Base-by-base conservation (phyloP, 2,113 vertebrate genomes). In the Struthio camelus region DNA sequence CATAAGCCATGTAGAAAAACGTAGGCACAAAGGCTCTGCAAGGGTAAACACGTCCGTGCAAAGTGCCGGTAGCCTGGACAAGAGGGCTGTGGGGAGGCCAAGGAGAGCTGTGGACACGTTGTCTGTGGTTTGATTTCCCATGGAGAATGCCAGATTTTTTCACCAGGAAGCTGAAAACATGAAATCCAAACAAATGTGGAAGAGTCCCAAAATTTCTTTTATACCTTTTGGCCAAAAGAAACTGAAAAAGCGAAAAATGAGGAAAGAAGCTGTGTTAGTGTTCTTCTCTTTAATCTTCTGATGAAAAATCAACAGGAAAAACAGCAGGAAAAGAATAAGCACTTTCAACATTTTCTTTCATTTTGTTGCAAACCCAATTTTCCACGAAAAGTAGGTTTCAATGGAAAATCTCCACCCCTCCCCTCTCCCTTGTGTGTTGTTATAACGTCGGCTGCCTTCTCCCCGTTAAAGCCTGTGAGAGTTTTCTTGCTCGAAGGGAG, bases 321-420 rank as follows among this genome's bases (percentile, higher is more conserved):
- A 69, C 70, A 80, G 89, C 89, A 73, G 85, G 84, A 36, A 67
- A 85, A 91, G 81, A 46, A 71, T 71, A 16, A 77, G 59, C 66
- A 5, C 71, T 73, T 40, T 22, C 19, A 73, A 23, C 51, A 27
- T 79, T 89, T 11, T 42, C 85, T 85, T 91, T 91, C 71, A 25
- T 94, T 94, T 73, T 36, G 54, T 50, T 83, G 87, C 72, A 90
- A 97, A 96, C 94, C 91, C 71, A 93, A 50, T 97, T 96, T 96
- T 80, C 81, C 85, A 85, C 1, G 0, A 85, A 94, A 97, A 97
- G 95, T 95, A 96, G 94, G 95, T 96, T 97, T 96, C 78, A 40
- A 3, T 80, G 93, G 96, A 94, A 96, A 93, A 85, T 95, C 89
- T 82, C 81, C 65, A 36, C 84, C 69, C 92, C 83, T 84, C 72